Conservation (phyloP, 2,888 invertebrate genomes). For the Mycalesis mineus region DNA sequence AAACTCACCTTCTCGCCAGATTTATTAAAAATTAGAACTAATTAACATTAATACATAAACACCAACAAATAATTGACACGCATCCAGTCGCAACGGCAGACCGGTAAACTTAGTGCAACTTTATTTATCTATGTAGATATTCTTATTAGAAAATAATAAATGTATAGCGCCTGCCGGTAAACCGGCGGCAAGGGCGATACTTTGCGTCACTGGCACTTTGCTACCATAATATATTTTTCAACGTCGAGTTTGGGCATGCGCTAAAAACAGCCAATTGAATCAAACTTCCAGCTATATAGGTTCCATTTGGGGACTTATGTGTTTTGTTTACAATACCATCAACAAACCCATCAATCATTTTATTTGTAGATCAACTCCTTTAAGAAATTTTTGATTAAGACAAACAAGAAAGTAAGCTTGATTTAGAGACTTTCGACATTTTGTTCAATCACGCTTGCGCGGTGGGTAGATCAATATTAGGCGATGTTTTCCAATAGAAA, state of each 20-base stretch:
- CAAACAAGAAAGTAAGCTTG: neutral
- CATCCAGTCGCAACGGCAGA: slow-evolving; percentile 19
- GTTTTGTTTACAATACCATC: slow-evolving; percentile 17
- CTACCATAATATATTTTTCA: slow-evolving; percentile 46
- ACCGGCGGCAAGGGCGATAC: slow-evolving; percentile 53
- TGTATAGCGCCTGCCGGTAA: slow-evolving; percentile 50
- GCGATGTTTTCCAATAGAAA: slow-evolving; percentile 28
- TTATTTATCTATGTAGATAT: slow-evolving; percentile 41
- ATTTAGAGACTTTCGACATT: slow-evolving; percentile 4
- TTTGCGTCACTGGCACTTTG: slow-evolving; percentile 62
- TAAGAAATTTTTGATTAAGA: neutral
- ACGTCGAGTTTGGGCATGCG: slow-evolving; percentile 64
- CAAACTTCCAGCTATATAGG: slow-evolving; percentile 49
- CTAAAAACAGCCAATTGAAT: slow-evolving; percentile 58
- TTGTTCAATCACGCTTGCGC: slow-evolving; percentile 62
- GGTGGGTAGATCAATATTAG: slow-evolving; percentile 57
- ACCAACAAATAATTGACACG: slow-evolving; percentile 66
- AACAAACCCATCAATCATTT: neutral
- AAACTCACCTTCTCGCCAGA: slow-evolving; percentile 41
- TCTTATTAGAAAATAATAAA: slow-evolving; percentile 36
- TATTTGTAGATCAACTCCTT: neutral
- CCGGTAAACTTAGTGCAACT: slow-evolving; percentile 39
- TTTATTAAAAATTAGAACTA: slow-evolving; percentile 45
- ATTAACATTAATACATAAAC: slow-evolving; percentile 47
- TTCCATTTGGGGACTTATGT: neutral